These are phyloP conservation scores for Octonoba sinensis DNA, from an alignment of 2,888 invertebrate species.

Conservation along the genomic window DNA sequence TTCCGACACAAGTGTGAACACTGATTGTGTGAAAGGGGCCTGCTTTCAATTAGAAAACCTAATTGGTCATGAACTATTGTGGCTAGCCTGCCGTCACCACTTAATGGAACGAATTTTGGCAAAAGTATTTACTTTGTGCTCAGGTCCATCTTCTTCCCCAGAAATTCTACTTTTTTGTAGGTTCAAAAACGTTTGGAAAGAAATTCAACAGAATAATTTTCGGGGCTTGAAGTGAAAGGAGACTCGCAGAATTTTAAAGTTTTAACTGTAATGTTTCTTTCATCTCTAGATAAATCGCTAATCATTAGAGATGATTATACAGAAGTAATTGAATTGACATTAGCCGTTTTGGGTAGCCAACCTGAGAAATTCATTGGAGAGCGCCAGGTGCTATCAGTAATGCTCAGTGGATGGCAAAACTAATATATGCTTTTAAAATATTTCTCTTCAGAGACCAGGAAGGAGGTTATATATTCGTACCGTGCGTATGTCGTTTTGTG, in stretches of 20 bases:
- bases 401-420: conserved; percentile 7
- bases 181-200: too few species aligned
- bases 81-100: too few species aligned
- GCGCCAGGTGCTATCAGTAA: conserved; percentile 5
- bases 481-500: too few species aligned
- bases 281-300: not conserved
- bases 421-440: too few species aligned
- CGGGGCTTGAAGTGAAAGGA: not conserved
- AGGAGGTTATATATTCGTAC: too few species aligned
- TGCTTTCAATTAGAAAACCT: not conserved
- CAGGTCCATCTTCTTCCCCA: too few species aligned
- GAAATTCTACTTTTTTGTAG: too few species aligned
- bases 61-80: too few species aligned
- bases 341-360: not conserved
- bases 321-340: conserved; percentile 7
- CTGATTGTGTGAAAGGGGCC: not conserved
- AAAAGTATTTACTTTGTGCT: too few species aligned
- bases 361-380: conserved; percentile 1
- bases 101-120: too few species aligned
- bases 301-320: not conserved
- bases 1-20: not conserved
- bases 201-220: too few species aligned
- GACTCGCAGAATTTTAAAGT: not conserved
- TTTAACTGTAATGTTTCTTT: conserved; percentile 1
- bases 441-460: not conserved